These are phyloP conservation scores for Colletes latitarsis DNA, from an alignment of 1,140 invertebrate species.

Conservation along the genomic window DNA sequence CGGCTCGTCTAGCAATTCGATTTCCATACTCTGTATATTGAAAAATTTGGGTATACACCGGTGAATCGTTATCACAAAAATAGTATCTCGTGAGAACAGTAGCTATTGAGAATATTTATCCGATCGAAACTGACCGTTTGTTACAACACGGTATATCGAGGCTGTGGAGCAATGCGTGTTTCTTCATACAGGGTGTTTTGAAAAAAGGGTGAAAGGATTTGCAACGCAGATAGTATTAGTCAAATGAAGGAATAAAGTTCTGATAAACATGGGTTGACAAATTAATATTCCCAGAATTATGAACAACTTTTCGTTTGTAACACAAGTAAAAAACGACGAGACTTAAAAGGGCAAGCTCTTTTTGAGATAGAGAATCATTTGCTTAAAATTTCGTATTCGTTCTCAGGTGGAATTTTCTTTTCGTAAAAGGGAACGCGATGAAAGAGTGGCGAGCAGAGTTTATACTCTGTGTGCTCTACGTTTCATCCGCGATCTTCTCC, in stretches of 20 bases:
- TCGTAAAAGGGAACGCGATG: conserved; percentile 56
- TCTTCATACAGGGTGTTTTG: too few relatives aligned
- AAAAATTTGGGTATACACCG: background rate
- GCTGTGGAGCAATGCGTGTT: background rate
- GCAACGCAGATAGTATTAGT: too few relatives aligned
- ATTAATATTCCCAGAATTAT: too few relatives aligned
- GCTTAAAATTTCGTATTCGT: background rate
- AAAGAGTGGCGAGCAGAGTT: conserved; percentile 78
- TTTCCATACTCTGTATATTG: background rate
- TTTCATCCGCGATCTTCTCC: conserved; percentile 79
- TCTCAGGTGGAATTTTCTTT: background rate
- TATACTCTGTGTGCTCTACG: conserved; percentile 82
- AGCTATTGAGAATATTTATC: conserved; percentile 11
- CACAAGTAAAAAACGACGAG: too few relatives aligned
- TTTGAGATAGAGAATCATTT: background rate
- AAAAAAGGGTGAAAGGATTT: too few relatives aligned
- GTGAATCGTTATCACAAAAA: conserved; percentile 8
- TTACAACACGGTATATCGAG: background rate
- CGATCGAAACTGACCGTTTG: background rate
- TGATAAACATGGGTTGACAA: too few relatives aligned
- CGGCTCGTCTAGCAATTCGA: background rate
- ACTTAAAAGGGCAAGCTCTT: too few relatives aligned
- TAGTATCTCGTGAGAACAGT: background rate
- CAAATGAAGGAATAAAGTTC: too few relatives aligned
- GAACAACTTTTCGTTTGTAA: too few relatives aligned